Evolutionary conservation across 2,888 invertebrate genomes (phyloP), one percentile per base, ranked within the genome.

Genomic region (Lucinisca nassula): DNA sequence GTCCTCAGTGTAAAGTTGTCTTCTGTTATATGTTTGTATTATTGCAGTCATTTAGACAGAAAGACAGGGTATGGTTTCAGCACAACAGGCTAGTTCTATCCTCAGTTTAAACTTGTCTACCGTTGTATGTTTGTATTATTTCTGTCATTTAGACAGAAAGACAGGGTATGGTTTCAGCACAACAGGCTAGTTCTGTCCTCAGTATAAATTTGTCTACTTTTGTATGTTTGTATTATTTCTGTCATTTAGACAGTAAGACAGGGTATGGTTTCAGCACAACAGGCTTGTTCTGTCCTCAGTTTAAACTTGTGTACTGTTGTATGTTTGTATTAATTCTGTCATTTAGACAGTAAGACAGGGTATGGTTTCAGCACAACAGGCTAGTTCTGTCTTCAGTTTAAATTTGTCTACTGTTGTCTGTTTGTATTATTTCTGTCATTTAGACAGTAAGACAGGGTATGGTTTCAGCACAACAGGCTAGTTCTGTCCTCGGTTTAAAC

Each of bases 21-120:
- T 99, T 99, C 97, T 99, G 99, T 96, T n/a, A n/a, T n/a, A n/a
- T n/a, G n/a, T n/a, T n/a, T n/a, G n/a, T n/a, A n/a, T n/a, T 84
- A 0, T 96, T 96, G 55, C 96, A 98, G 98, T 95, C 99, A 99
- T 95, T 97, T 98, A 74, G 98, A 98, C 89, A 96, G 95, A 76
- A 94, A 95, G 83, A 89, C 89, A 8, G 84, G 88, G 32, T 92
- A 95, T 58, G 95, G 95, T 0, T 95, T 96, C 86, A 95, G 95
- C 74, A 95, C 92, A 40, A 93, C 91, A 21, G 97, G 97, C 14
- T 97, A 97, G 92, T 96, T 96, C 90, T 97, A 97, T 93, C 97
- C 97, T 0, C 99, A 99, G 96, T 99, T 99, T 96, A 98, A 98
- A 93, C n/a, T n/a, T n/a, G n/a, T n/a, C n/a, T n/a, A n/a, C n/a